These are phyloP conservation scores for Drosophila multiciliata DNA, from an alignment of 2,888 invertebrate species.

Conservation along the genomic window DNA sequence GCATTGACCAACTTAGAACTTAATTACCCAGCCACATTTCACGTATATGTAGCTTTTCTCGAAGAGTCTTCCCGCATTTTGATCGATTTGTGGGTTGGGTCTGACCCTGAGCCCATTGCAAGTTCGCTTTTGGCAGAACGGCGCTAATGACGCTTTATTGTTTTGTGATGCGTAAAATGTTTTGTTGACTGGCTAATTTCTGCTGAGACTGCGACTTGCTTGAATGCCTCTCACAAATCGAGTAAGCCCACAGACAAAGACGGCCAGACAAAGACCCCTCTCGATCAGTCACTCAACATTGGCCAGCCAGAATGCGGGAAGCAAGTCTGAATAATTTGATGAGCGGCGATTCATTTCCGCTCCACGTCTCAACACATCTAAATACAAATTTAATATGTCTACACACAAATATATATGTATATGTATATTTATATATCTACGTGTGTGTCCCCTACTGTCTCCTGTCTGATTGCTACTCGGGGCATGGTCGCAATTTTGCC, in stretches of 20 bases:
- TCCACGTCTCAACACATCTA: constrained; percentile 42
- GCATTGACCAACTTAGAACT: constrained; percentile 69
- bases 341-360: constrained; percentile 75
- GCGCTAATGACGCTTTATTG: constrained; percentile 73
- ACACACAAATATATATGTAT: constrained; percentile 4
- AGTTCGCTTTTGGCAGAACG: constrained; percentile 35
- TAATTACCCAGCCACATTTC: constrained; percentile 65
- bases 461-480: constrained; percentile 13
- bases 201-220: constrained; percentile 55
- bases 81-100: constrained; percentile 64
- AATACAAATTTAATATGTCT: constrained; percentile 61
- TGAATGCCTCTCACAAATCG: constrained; percentile 59
- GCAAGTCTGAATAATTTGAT: constrained; percentile 37
- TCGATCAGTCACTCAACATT: constrained; percentile 7
- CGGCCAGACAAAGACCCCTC: constrained; percentile 43
- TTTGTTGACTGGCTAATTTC: constrained; percentile 55
- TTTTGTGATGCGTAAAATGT: constrained; percentile 76
- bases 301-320: constrained; percentile 62
- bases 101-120: constrained; percentile 43
- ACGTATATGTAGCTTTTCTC: constrained; percentile 25
- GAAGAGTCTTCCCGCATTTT: constrained; percentile 71
- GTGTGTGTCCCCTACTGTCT: constrained; percentile 47
- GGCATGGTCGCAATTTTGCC: constrained; percentile 61
- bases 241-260: constrained; percentile 27
- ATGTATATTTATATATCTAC: constrained; percentile 19